Evolutionary conservation across 92 coral and sea anemone species (phyloP).

Genomic region (Umimayanthus kanabou): DNA sequence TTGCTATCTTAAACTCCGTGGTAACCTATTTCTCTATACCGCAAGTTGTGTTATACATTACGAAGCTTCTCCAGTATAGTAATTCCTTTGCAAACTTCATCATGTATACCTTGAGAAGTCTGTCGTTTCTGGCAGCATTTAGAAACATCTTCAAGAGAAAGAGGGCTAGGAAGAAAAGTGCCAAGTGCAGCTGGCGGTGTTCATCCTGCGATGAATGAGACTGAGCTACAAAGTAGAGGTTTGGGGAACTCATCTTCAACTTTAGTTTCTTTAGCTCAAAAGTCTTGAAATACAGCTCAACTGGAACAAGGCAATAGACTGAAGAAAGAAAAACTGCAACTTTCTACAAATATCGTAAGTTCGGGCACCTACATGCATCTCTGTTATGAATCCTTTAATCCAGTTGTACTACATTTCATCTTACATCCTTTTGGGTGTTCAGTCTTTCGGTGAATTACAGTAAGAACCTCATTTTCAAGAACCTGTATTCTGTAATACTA

Average conservation of each 20-base stretch:
- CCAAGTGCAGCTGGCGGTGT: neutral
- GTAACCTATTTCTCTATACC: neutral
- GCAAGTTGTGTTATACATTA: neutral
- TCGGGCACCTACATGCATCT: too few relatives aligned
- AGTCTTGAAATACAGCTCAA: too few relatives aligned
- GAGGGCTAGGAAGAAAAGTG: neutral
- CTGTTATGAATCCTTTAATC: too few relatives aligned
- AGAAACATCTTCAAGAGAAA: neutral
- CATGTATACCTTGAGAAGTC: neutral
- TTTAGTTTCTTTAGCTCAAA: too few relatives aligned
- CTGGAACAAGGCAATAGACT: too few relatives aligned
- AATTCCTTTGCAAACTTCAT: neutral
- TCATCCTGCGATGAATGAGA: neutral
- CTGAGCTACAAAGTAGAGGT: neutral
- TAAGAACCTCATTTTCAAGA: too few relatives aligned
- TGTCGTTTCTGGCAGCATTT: neutral
- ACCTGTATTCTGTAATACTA: too few relatives aligned
- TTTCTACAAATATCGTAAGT: too few relatives aligned
- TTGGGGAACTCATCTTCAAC: neutral
- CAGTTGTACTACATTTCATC: too few relatives aligned
- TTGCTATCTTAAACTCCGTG: neutral
- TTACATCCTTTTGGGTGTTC: too few relatives aligned
- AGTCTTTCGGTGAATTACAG: too few relatives aligned
- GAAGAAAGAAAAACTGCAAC: too few relatives aligned
- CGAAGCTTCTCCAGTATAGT: slow-evolving; percentile 2